A percentile compares a stretch with the other conserved stretches of the same genome.
Conservation (phyloP, 2,113 vertebrate species). For the Charina bottae region DNA sequence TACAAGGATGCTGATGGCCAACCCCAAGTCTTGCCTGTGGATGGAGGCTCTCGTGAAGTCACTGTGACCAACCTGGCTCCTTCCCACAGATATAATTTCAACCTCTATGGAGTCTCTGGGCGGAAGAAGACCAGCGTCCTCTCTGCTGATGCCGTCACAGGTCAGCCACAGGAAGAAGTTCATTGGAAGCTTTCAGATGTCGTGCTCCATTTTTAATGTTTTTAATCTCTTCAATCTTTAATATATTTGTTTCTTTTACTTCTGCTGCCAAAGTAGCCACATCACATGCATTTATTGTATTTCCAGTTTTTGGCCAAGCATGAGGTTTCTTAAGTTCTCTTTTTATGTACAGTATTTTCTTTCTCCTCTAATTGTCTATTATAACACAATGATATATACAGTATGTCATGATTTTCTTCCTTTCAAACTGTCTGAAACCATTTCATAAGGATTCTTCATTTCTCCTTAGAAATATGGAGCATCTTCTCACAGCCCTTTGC, state of each 20-base stretch:
- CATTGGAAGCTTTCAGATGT: not conserved
- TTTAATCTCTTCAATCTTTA: not conserved
- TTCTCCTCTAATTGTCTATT: not conserved
- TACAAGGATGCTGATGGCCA: not conserved
- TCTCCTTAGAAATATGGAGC: not conserved
- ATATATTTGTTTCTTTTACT: not conserved
- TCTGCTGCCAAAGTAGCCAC: not conserved
- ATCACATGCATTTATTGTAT: not conserved
- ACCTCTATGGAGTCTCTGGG: not conserved
- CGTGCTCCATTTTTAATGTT: not conserved
- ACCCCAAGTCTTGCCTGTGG: not conserved
- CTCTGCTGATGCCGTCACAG: constrained; percentile 33
- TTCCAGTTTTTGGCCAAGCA: not conserved
- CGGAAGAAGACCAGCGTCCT: not conserved
- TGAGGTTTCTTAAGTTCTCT: not conserved
- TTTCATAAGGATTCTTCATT: not conserved
- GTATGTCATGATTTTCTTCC: not conserved
- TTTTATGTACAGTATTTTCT: not conserved
- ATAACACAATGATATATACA: not conserved
- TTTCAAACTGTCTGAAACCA: not conserved
- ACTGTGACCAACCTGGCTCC: not conserved
- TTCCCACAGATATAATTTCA: not conserved
- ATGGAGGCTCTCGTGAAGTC: not conserved
- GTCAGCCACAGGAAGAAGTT: constrained; percentile 48
- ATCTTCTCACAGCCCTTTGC: not conserved